Conservation (phyloP, 2,113 vertebrate species). For the Neodontobutis hainanensis region DNA sequence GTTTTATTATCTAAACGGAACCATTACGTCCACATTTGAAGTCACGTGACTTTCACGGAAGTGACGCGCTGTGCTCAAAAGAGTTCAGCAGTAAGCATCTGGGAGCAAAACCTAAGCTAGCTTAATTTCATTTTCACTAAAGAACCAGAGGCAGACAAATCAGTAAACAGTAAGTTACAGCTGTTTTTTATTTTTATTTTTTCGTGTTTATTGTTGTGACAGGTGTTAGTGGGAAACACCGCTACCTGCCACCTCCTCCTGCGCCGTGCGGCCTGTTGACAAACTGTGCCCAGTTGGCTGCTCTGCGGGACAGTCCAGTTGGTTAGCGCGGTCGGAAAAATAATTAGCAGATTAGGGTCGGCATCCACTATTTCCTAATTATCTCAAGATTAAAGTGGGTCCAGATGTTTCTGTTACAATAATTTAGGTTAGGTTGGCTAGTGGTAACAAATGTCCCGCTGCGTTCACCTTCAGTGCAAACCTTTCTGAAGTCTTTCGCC, state of each 20-base stretch:
- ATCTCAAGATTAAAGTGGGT: background rate
- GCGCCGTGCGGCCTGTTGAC: slow-evolving; percentile 64
- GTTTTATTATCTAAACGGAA: background rate
- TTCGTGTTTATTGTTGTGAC: slow-evolving; percentile 17
- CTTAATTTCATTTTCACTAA: slow-evolving; percentile 32
- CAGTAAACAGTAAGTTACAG: slow-evolving; percentile 31
- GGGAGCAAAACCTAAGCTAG: slow-evolving; percentile 67
- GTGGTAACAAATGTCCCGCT: slow-evolving; percentile 58
- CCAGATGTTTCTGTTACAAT: background rate
- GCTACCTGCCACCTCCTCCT: slow-evolving; percentile 45
- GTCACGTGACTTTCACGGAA: slow-evolving; percentile 71
- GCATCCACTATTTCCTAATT: background rate
- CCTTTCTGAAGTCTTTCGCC: slow-evolving; percentile 42
- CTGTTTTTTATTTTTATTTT: background rate
- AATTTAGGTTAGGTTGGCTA: slow-evolving; percentile 33
- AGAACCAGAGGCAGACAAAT: slow-evolving; percentile 10
- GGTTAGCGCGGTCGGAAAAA: slow-evolving; percentile 36
- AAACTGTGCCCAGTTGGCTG: slow-evolving; percentile 42
- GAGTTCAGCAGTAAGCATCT: slow-evolving; percentile 66
- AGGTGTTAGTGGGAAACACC: slow-evolving; percentile 37
- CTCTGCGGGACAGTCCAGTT: slow-evolving; percentile 41
- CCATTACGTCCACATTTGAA: background rate
- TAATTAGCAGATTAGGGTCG: slow-evolving; percentile 20
- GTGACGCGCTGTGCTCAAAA: slow-evolving; percentile 74
- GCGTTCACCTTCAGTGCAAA: slow-evolving; percentile 28